A percentile compares a stretch with the other conserved stretches of the same genome.
Evolutionary conservation across 2,113 vertebrate species (phyloP).

Genomic region (Colinus virginianus): DNA sequence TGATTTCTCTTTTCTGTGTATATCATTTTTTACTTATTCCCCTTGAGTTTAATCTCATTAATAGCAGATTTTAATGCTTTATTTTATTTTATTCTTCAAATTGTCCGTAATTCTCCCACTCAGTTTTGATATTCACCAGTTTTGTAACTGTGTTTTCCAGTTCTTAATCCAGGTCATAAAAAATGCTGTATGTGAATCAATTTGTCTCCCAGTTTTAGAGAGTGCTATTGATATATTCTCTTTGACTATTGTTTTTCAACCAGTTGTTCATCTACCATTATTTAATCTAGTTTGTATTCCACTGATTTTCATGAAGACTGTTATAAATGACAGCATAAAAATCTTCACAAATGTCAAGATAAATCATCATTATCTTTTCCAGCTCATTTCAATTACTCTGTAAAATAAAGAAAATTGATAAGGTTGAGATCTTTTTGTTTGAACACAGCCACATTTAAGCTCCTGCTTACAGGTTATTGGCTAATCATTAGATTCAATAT

Average conservation of each 20-base stretch:
- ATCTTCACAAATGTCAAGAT: background rate
- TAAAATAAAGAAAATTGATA: conserved; percentile 5
- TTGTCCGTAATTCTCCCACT: background rate
- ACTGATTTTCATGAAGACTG: background rate
- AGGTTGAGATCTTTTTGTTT: background rate
- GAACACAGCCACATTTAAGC: background rate
- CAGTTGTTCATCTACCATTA: background rate
- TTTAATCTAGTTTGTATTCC: background rate
- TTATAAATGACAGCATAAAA: background rate
- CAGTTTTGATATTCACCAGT: background rate
- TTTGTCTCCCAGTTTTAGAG: background rate
- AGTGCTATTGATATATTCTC: background rate
- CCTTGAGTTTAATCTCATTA: background rate
- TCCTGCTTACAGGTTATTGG: background rate
- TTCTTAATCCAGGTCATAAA: background rate
- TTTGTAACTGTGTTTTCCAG: background rate
- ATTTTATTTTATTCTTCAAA: background rate
- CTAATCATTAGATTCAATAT: background rate
- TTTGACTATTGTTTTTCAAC: background rate
- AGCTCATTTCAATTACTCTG: background rate
- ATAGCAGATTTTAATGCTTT: background rate
- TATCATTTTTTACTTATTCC: background rate
- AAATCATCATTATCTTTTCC: conserved; percentile 3
- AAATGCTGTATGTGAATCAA: background rate
- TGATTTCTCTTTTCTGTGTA: background rate